Base-by-base conservation (phyloP, 2,113 vertebrate genomes). In the Theristicus caerulescens region DNA sequence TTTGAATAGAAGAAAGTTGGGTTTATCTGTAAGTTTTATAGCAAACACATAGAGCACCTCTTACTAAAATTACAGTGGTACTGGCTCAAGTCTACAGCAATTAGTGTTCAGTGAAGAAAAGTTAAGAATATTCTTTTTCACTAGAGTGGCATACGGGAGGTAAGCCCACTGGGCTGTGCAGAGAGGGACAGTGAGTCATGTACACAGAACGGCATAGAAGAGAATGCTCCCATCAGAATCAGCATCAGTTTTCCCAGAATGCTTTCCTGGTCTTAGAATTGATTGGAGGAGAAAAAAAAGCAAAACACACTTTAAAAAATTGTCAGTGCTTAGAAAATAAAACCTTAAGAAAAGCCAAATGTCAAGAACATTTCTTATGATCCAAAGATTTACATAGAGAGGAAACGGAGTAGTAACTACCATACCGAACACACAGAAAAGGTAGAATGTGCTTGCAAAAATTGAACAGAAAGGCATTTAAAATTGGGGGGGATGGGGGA, bases 121-220 rank as follows among this genome's bases (percentile, higher is more conserved):
- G 16, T 34, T 42, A 42, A 38, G 52, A n/a, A 26, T 5, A 34
- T 49, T 84, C 21, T 13, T 67, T 36, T 66, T 61, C 52, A 32
- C 14, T 21, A 7, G n/a, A 24, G 46, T 19, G 29, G 38, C 21
- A 49, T 7, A 46, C 0, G 0, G 42, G 34, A 66, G 25, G 34
- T 24, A 66, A 83, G 29, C 2, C 25, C 31, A 11, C 24, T 10
- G 55, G 7, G 17, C 26, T 2, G 8, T 18, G 36, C 49, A 34
- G 21, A 38, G 32, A 55, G 22, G 36, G 36, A 34, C 34, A 26
- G 32, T 0, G 3, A 65, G 13, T 26, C 17, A 34, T 1, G 12
- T 10, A 31, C 61, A 29, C 26, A 31, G 29, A 24, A 18, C 8
- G 52, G 21, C 25, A 54, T 2, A 29, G 34, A 62, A 22, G 31